Conservation (phyloP, 2,888 invertebrate species). For the Patella depressa region DNA sequence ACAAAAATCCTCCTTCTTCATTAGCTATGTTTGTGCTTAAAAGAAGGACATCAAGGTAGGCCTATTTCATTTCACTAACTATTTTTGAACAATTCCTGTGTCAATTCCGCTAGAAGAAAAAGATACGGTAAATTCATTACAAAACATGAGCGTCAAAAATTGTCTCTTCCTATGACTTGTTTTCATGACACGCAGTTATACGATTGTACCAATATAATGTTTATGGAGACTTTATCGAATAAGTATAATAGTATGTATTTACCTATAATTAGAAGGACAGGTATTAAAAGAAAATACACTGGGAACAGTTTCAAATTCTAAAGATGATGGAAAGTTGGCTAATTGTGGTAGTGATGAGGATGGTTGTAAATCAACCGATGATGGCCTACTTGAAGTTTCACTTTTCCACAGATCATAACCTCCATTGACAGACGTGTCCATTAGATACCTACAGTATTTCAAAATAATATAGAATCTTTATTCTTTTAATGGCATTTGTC, state of each 20-base stretch:
- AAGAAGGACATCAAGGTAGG: too few relatives aligned
- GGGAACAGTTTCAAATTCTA: slow-evolving; percentile 89
- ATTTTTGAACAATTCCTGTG: too few relatives aligned
- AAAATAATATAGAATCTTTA: too few relatives aligned
- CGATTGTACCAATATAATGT: not conserved
- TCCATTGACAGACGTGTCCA: slow-evolving; percentile 33
- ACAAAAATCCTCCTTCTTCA: too few relatives aligned
- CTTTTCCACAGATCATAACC: slow-evolving; percentile 39
- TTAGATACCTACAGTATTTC: not conserved
- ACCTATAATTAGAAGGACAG: slow-evolving; percentile 77
- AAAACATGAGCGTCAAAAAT: too few relatives aligned
- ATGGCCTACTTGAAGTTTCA: slow-evolving; percentile 28
- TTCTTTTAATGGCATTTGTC: too few relatives aligned
- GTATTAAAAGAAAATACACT: slow-evolving; percentile 90
- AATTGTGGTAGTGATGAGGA: slow-evolving; percentile 40
- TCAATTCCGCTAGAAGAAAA: too few relatives aligned
- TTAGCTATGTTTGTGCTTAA: too few relatives aligned
- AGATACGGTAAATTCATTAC: too few relatives aligned
- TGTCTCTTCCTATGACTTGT: too few relatives aligned
- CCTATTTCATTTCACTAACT: too few relatives aligned
- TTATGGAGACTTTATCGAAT: not conserved
- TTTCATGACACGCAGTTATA: too few relatives aligned
- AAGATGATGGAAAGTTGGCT: slow-evolving; percentile 79
- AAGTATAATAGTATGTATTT: slow-evolving; percentile 28
- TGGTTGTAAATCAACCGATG: slow-evolving; percentile 33